Conservation (phyloP, 2,113 vertebrate genomes). For the Salvelinus fontinalis region DNA sequence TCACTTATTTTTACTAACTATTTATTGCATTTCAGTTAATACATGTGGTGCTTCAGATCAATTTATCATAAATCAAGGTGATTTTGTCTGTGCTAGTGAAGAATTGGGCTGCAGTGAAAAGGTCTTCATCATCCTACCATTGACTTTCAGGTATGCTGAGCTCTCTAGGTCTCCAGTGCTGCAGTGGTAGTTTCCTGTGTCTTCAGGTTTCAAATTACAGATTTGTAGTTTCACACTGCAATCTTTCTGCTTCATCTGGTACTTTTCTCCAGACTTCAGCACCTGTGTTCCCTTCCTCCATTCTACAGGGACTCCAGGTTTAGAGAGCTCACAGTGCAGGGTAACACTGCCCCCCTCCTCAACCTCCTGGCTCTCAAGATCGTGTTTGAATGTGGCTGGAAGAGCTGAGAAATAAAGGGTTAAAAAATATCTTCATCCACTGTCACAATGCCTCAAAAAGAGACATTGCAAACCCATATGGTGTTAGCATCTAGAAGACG, state of each 20-base stretch:
- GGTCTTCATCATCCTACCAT: constrained; percentile 72
- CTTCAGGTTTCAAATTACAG: constrained; percentile 54
- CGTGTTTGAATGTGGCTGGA: constrained; percentile 65
- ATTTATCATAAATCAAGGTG: constrained; percentile 38
- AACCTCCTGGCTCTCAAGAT: constrained; percentile 72
- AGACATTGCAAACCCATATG: background rate
- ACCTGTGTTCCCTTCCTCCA: constrained; percentile 75
- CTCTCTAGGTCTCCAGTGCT: constrained; percentile 69
- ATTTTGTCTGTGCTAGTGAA: background rate
- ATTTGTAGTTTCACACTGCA: constrained; percentile 60
- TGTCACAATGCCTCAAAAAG: background rate
- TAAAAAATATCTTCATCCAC: background rate
- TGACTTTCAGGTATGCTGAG: constrained; percentile 76
- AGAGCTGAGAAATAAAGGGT: constrained; percentile 56
- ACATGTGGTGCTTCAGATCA: no score
- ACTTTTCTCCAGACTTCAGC: constrained; percentile 77
- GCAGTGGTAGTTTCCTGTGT: constrained; percentile 80
- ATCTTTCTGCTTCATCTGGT: constrained; percentile 70
- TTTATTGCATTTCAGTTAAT: background rate
- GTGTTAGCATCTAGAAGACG: background rate
- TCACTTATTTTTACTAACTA: background rate
- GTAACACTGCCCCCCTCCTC: constrained; percentile 74
- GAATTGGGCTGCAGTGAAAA: background rate
- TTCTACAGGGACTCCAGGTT: constrained; percentile 72
- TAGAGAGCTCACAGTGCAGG: constrained; percentile 81